phyloP scores from a whole-genome alignment of 92 coral and sea anemone genomes.

The Palythoa grandiflora region DNA sequence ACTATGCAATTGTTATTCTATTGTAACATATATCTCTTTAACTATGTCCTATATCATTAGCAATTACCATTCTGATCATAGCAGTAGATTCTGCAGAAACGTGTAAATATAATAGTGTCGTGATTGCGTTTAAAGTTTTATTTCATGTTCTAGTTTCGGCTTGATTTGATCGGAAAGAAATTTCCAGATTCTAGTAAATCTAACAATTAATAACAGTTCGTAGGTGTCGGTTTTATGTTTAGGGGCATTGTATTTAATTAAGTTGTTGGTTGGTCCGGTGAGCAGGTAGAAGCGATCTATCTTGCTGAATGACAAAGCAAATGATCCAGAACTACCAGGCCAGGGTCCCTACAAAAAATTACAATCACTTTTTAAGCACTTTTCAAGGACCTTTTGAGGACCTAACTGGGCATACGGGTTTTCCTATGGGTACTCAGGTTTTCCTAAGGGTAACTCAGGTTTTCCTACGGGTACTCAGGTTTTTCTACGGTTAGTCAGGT shows the following conservation, averaged over 20 bases:
- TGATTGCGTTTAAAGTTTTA: too few relatives aligned
- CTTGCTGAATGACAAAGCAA: background rate
- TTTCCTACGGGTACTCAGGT: too few relatives aligned
- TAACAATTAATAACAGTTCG: background rate
- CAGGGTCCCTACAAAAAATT: background rate
- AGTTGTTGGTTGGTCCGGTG: background rate
- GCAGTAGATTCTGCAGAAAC: too few relatives aligned
- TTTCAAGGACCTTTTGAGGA: background rate
- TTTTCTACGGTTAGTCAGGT: too few relatives aligned
- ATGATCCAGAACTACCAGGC: conserved; percentile 8
- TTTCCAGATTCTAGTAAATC: background rate
- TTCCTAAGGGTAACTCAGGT: too few relatives aligned
- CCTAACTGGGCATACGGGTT: background rate
- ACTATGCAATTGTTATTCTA: too few relatives aligned
- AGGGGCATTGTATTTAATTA: background rate
- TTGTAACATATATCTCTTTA: too few relatives aligned
- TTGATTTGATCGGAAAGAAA: background rate
- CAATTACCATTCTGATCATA: too few relatives aligned
- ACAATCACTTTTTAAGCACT: background rate
- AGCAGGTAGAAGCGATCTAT: background rate
- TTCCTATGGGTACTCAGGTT: too few relatives aligned
- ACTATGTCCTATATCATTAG: too few relatives aligned
- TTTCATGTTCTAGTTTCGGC: background rate
- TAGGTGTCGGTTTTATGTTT: conserved; percentile 1
- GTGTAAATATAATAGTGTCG: too few relatives aligned